Evolutionary conservation across 2,888 invertebrate species (phyloP).

Genomic region (Parthenolecanium corni): DNA sequence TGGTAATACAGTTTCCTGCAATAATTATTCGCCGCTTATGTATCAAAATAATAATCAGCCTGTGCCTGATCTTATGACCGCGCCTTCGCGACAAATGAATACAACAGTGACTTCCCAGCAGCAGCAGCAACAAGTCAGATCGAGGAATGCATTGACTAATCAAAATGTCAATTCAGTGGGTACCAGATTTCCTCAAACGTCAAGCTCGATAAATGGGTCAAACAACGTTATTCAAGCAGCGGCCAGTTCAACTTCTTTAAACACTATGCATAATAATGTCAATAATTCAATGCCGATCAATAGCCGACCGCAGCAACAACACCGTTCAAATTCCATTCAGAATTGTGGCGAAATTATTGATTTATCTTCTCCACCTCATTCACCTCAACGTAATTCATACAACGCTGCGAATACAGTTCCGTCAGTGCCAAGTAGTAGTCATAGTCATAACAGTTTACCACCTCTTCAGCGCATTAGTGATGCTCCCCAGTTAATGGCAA

Average conservation of each 20-base stretch:
- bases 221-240: background rate
- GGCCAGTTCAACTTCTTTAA: background rate
- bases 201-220: conserved; percentile 8
- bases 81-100: too few species aligned
- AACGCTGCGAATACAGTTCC: conserved; percentile 2
- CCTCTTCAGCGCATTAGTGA: background rate
- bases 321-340: background rate
- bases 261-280: background rate
- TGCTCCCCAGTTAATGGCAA: background rate
- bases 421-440: background rate
- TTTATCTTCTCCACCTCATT: conserved; percentile 44
- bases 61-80: too few species aligned
- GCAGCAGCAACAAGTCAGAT: background rate
- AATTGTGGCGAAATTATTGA: conserved; percentile 40
- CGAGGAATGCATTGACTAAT: background rate
- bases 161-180: background rate
- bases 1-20: too few species aligned
- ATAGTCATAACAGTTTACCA: background rate
- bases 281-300: background rate
- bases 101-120: too few species aligned
- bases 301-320: conserved; percentile 1
- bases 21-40: too few species aligned
- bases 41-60: too few species aligned
- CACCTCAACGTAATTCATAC: conserved; percentile 33
- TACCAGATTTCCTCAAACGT: conserved; percentile 9